Evolutionary conservation across 2,113 vertebrate genomes (phyloP), one percentile per base, ranked within the genome.

Genomic region (Hippolais icterina): DNA sequence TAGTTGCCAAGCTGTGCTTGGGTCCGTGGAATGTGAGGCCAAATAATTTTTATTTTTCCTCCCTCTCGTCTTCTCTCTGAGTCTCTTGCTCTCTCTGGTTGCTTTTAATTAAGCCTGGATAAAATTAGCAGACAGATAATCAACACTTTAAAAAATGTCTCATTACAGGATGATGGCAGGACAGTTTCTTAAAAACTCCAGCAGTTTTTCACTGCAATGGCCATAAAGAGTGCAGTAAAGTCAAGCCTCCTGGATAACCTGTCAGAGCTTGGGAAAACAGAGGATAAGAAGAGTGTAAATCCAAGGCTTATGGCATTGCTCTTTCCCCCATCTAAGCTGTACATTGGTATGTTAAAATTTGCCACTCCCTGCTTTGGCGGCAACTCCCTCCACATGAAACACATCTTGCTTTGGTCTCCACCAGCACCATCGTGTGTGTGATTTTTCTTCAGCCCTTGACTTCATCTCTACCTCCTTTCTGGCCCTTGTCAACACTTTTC

Each of bases 81-180:
- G 44, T 93, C 63, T 52, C 92, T 93, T 95, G 49, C 35, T 94
- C 39, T 93, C 56, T 86, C 89, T 83, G 61, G 42, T 56, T 96
- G 80, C 46, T 84, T 96, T 95, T 95, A 92, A 95, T 91, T 96
- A 96, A 94, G 86, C 77, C 47, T 84, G 49, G 75, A 88, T 83
- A 63, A 94, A 97, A 97, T 89, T 53, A 91, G 56, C 11, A 28
- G 85, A 72, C 35, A 93, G 87, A 92, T 88, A 97, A 86, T 87
- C 92, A 96, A 90, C 80, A 88, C 87, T 84, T 93, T 53, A 42
- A 63, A 96, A 93, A 93, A 72, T 63, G 39, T 69, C 89, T 95
- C 54, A 19, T 82, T 89, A 56, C 52, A 81, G 53, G 71, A 57
- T 80, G 78, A 95, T 72, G 70, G 83, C 2, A 7, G 77, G 70